Evolutionary conservation across 2,797 vertebrate species (phyloP).

Genomic region (Prionace glauca): DNA sequence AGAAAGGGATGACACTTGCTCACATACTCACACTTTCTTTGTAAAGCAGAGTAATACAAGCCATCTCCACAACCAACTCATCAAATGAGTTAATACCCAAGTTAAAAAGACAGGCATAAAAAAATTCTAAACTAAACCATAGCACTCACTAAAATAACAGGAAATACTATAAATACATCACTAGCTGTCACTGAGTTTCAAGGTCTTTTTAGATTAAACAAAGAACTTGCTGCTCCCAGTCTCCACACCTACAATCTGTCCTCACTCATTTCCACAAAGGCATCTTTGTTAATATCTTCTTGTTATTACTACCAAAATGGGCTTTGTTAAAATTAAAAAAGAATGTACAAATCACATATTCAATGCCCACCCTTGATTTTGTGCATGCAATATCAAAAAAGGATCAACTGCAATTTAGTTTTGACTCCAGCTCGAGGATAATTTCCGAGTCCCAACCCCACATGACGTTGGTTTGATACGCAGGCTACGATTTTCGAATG

Average conservation of each 20-base stretch:
- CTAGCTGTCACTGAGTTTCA: not conserved
- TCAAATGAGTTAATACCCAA: not conserved
- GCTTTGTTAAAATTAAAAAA: not conserved
- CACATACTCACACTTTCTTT: not conserved
- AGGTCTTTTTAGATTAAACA: conserved; percentile 6
- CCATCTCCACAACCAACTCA: not conserved
- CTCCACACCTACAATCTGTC: not conserved
- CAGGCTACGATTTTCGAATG: not conserved
- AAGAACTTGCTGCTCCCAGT: not conserved
- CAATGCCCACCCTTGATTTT: not conserved
- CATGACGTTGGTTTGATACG: too few species aligned
- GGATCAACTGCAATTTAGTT: not conserved
- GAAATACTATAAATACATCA: conserved; percentile 24
- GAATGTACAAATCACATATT: not conserved
- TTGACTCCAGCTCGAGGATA: not conserved
- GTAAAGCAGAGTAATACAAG: not conserved
- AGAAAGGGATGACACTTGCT: not conserved
- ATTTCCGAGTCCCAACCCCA: not conserved
- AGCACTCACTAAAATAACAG: conserved; percentile 15
- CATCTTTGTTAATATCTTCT: not conserved
- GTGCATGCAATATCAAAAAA: not conserved
- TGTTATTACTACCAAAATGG: not conserved
- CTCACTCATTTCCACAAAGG: not conserved
- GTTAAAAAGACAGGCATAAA: not conserved
- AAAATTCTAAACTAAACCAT: conserved; percentile 26